These are phyloP conservation scores for Drosophila triauraria DNA, from an alignment of 1,140 invertebrate genomes.

Conservation along the genomic window DNA sequence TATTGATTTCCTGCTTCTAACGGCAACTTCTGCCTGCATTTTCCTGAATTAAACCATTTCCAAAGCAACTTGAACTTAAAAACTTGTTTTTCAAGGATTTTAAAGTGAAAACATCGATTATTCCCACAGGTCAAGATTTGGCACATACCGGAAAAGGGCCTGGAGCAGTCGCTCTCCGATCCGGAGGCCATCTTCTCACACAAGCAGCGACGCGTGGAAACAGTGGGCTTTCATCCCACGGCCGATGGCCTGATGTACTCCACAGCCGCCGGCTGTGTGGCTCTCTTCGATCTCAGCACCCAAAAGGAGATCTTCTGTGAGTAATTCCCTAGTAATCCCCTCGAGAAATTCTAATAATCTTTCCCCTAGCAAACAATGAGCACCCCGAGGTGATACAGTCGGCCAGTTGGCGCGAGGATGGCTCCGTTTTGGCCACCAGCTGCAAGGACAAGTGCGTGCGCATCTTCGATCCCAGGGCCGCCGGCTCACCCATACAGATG, in stretches of 20 bases:
- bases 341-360: neutral
- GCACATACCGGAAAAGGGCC: slow-evolving; percentile 92
- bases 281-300: slow-evolving; percentile 94
- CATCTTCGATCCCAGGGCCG: slow-evolving; percentile 91
- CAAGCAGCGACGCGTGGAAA: slow-evolving; percentile 93
- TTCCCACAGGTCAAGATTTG: slow-evolving; percentile 90
- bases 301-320: slow-evolving; percentile 93
- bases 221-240: slow-evolving; percentile 93
- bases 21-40: neutral
- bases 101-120: no score
- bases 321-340: slow-evolving; percentile 31
- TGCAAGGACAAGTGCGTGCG: slow-evolving; percentile 94
- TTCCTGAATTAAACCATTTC: no score
- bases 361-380: slow-evolving; percentile 89
- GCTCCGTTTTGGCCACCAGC: slow-evolving; percentile 90
- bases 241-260: slow-evolving; percentile 94
- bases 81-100: no score
- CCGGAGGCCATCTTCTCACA: slow-evolving; percentile 93
- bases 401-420: slow-evolving; percentile 93
- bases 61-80: no score
- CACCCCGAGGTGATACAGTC: slow-evolving; percentile 94
- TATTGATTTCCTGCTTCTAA: neutral
- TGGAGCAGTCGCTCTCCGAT: slow-evolving; percentile 92
- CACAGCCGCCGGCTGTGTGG: slow-evolving; percentile 91
- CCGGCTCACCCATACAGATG: slow-evolving; percentile 87